Evolutionary conservation across 2,888 invertebrate species (phyloP).

Genomic region (Cacoxenus indagator): DNA sequence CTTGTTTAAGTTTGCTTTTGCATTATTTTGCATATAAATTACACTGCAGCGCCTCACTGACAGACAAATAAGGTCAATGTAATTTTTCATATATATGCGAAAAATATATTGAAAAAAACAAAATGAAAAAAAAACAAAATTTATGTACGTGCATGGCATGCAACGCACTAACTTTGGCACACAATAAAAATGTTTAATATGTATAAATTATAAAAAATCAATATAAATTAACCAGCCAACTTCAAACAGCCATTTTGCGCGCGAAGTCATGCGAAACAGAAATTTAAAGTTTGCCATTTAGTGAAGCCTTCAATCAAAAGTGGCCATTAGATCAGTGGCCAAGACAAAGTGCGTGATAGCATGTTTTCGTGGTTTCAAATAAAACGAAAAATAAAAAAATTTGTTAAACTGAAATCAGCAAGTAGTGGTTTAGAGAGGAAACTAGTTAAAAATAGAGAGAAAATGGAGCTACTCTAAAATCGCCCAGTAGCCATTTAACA

Average conservation of each 20-base stretch:
- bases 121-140: not conserved
- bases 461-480: not conserved
- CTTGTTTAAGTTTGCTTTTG: not conserved
- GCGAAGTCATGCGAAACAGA: not conserved
- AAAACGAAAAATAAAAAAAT: not conserved
- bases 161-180: not conserved
- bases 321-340: not conserved
- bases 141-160: constrained; percentile 12
- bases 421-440: not conserved
- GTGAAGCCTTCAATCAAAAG: constrained; percentile 12
- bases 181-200: not conserved
- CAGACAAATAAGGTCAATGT: constrained; percentile 7
- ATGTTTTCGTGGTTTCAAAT: not conserved
- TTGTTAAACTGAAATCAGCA: not conserved
- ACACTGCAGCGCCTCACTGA: not conserved
- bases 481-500: not conserved
- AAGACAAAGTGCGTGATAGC: not conserved
- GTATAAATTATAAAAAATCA: constrained; percentile 9
- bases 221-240: not conserved
- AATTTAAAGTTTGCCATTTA: not conserved
- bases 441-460: not conserved
- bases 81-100: not conserved
- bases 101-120: not conserved
- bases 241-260: not conserved
- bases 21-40: constrained; percentile 1